phyloP scores from a whole-genome alignment of 2,888 invertebrate species.

The Sipha maydis region DNA sequence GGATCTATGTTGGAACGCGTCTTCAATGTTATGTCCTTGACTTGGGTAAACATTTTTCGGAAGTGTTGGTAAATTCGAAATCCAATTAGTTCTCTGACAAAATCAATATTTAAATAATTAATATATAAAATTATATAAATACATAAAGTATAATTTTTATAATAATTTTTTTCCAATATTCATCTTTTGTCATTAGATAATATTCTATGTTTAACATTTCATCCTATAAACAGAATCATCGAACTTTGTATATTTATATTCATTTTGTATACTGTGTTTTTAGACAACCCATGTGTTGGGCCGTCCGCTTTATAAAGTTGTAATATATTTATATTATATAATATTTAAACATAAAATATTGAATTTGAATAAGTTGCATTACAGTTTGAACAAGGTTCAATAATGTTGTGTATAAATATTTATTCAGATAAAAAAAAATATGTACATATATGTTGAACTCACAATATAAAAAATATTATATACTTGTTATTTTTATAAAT shows the following conservation, averaged over 20 bases:
- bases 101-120: neutral
- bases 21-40: slow-evolving; percentile 7
- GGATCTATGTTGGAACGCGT: neutral
- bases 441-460: neutral
- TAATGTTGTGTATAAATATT: neutral
- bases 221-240: no score
- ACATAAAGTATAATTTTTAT: neutral
- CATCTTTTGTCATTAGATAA: no score
- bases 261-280: no score
- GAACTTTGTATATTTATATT: no score
- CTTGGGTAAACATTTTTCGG: slow-evolving; percentile 25
- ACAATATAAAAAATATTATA: neutral
- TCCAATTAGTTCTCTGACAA: slow-evolving; percentile 41
- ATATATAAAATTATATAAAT: neutral
- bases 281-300: no score
- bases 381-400: neutral
- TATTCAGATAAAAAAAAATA: neutral
- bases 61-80: slow-evolving; percentile 16
- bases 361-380: neutral
- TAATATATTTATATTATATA: neutral
- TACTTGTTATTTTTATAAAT: neutral
- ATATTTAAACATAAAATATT: no score
- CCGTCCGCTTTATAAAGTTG: no score
- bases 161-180: neutral
- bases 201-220: no score